Percentiles rank a stretch among this genome's conserved stretches.
These are phyloP conservation scores for Poecilobothrus nobilitatus DNA, from an alignment of 2,888 invertebrate genomes.

Conservation along the genomic window DNA sequence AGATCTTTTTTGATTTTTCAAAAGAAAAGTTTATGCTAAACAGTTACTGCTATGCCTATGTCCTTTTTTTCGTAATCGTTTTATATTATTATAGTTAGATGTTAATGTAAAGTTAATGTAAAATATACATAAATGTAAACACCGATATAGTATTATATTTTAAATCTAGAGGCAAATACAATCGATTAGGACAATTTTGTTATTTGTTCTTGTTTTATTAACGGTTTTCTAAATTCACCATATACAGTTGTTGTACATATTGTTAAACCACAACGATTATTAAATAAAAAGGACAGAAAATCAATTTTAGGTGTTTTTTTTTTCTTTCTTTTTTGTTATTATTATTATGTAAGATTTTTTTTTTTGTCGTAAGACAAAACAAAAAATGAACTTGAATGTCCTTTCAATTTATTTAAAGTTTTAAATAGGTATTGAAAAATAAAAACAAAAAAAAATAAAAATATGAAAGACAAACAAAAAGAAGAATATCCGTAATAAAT, in stretches of 20 bases:
- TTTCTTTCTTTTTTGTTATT: neutral
- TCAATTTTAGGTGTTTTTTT: neutral
- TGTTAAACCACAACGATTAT: neutral
- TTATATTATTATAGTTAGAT: too few relatives aligned
- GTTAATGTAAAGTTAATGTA: too few relatives aligned
- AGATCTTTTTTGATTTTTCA: too few relatives aligned
- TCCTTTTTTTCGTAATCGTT: too few relatives aligned
- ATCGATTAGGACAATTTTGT: too few relatives aligned
- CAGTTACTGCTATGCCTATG: too few relatives aligned
- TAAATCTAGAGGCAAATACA: too few relatives aligned
- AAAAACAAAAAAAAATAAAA: too few relatives aligned
- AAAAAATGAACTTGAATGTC: constrained; percentile 2
- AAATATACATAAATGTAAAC: too few relatives aligned
- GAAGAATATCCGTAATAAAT: neutral
- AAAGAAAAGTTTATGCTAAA: too few relatives aligned
- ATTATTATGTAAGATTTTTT: neutral
- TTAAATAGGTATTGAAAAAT: neutral
- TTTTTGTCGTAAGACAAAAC: neutral
- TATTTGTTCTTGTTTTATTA: neutral
- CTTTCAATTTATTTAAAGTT: neutral
- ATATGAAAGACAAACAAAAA: too few relatives aligned
- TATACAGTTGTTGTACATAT: neutral
- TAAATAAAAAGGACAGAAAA: neutral
- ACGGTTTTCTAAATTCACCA: neutral
- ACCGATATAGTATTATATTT: too few relatives aligned